Evolutionary conservation across 2,113 vertebrate species (phyloP).

Genomic region (Gopherus evgoodei): DNA sequence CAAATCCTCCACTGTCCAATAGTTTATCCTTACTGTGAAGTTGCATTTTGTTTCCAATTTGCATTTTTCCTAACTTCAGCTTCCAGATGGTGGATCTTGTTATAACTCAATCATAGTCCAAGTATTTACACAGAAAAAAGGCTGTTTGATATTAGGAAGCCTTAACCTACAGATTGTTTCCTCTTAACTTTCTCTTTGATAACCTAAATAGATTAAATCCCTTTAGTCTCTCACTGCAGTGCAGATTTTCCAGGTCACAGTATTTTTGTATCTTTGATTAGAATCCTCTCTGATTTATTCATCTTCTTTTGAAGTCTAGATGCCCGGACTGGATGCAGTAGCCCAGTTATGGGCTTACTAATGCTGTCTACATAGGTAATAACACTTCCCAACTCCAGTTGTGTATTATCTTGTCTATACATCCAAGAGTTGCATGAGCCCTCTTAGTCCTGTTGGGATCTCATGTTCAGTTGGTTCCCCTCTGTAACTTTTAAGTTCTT

Average conservation of each 20-base stretch:
- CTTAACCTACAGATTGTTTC: not conserved
- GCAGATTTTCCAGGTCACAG: not conserved
- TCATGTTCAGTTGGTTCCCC: not conserved
- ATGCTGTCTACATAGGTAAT: not conserved
- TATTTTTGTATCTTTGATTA: not conserved
- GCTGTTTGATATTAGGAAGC: not conserved
- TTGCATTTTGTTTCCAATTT: not conserved
- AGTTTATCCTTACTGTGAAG: not conserved
- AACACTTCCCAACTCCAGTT: not conserved
- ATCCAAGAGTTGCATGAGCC: not conserved
- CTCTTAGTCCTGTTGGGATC: not conserved
- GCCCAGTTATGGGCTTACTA: not conserved
- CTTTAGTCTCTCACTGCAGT: not conserved
- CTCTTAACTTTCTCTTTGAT: not conserved
- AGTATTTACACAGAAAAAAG: too few species aligned
- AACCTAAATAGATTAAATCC: not conserved
- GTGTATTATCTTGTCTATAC: not conserved
- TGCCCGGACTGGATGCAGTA: not conserved
- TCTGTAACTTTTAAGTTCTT: not conserved
- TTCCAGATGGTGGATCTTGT: not conserved
- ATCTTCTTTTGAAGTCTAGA: not conserved
- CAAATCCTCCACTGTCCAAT: not conserved
- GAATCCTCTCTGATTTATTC: not conserved
- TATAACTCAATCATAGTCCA: not conserved
- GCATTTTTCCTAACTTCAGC: not conserved